These are phyloP conservation scores for Drosophila obscura DNA, from an alignment of 1,140 invertebrate genomes.

Conservation along the genomic window DNA sequence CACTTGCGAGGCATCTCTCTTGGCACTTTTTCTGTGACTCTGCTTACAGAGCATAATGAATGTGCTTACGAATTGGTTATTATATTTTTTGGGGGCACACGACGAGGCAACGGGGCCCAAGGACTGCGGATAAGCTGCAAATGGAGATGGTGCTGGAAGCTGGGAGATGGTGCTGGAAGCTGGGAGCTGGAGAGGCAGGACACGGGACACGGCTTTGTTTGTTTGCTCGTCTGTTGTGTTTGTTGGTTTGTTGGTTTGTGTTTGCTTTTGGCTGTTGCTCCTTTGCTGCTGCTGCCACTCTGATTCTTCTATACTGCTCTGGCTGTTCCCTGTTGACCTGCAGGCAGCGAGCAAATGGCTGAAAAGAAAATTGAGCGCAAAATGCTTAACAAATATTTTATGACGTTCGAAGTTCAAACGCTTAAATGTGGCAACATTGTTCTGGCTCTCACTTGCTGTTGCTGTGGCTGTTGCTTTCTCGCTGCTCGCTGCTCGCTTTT, in stretches of 20 bases:
- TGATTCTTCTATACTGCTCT: constrained; percentile 5
- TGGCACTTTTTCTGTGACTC: constrained; percentile 20
- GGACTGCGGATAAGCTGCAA: constrained; percentile 3
- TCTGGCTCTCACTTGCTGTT: constrained; percentile 17
- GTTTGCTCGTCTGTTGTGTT: constrained; percentile 33
- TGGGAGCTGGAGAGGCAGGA: neutral
- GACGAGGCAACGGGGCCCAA: neutral
- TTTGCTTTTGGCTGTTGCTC: constrained; percentile 15
- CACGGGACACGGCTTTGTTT: constrained; percentile 42
- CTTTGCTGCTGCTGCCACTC: constrained; percentile 1
- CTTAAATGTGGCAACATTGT: constrained; percentile 72
- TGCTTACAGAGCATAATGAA: constrained; percentile 60
- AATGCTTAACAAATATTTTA: constrained; percentile 82
- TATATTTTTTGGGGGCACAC: constrained; percentile 46
- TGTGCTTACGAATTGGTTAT: constrained; percentile 80
- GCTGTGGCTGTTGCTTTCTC: too few species aligned
- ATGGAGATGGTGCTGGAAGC: too few species aligned
- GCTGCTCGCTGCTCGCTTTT: constrained; percentile 8
- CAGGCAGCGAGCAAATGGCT: constrained; percentile 62
- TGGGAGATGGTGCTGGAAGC: too few species aligned
- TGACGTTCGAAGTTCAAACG: constrained; percentile 75
- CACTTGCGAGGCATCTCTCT: too few species aligned
- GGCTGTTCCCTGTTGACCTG: constrained; percentile 68
- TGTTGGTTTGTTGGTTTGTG: constrained; percentile 19
- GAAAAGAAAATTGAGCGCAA: constrained; percentile 78